These are phyloP conservation scores for Oreortyx pictus DNA, from an alignment of 2,797 vertebrate genomes.

Conservation along the genomic window DNA sequence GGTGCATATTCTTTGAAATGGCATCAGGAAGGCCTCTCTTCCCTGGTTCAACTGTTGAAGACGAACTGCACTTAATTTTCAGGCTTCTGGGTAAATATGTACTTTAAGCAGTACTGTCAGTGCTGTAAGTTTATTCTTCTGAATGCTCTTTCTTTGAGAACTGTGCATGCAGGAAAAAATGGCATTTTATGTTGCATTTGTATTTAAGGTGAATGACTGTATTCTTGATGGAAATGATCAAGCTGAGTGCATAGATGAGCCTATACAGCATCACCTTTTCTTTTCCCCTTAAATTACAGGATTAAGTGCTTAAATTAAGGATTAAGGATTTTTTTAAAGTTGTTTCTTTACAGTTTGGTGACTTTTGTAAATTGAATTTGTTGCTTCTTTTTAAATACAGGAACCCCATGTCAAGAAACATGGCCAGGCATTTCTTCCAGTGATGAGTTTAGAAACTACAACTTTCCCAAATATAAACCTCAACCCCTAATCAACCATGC, in stretches of 20 bases:
- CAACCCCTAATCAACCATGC: constrained; percentile 96
- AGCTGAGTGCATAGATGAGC: not conserved
- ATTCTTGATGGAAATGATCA: not conserved
- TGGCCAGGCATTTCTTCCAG: constrained; percentile 95
- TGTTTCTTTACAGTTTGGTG: not conserved
- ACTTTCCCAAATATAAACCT: constrained; percentile 95
- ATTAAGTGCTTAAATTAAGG: not conserved
- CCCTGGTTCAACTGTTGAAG: constrained; percentile 97
- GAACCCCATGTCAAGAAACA: constrained; percentile 94
- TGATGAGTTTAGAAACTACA: constrained; percentile 98
- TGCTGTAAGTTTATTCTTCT: not conserved
- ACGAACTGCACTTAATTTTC: constrained; percentile 98
- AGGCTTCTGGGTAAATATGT: constrained; percentile 90
- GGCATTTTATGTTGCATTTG: not conserved
- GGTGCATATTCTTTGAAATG: constrained; percentile 99
- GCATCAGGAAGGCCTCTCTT: constrained; percentile 97
- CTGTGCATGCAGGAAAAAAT: not conserved
- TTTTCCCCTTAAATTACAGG: not conserved
- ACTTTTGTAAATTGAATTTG: not conserved
- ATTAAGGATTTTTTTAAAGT: not conserved
- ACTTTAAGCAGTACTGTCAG: not conserved
- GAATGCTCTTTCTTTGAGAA: not conserved
- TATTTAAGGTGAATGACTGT: not conserved
- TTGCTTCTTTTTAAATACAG: constrained; percentile 76
- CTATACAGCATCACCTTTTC: not conserved